Percentiles rank a stretch among this genome's conserved stretches.
Evolutionary conservation across 2,888 invertebrate species (phyloP).

Genomic region (Acrobasis repandana): DNA sequence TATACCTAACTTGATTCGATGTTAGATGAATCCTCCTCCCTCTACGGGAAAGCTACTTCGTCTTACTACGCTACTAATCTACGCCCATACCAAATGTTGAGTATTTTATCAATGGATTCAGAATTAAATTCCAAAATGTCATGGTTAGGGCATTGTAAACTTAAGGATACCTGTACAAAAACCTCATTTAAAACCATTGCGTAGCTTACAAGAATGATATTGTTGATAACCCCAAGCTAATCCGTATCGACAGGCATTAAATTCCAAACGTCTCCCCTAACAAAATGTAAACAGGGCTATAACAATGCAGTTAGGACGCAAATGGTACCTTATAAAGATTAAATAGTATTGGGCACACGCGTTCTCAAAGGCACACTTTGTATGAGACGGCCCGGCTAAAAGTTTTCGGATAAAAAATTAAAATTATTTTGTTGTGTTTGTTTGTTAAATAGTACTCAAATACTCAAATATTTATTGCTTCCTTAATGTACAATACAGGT

Average conservation of each 20-base stretch:
- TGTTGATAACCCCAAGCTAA: conserved; percentile 7
- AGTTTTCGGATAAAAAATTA: not conserved
- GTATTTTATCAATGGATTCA: too few species aligned
- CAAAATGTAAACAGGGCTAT: conserved; percentile 49
- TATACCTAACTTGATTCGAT: too few species aligned
- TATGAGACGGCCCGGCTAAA: too few species aligned
- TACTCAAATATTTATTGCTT: too few species aligned
- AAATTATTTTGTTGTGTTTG: too few species aligned
- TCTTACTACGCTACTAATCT: too few species aligned
- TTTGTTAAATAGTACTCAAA: not conserved
- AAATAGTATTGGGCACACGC: conserved; percentile 59
- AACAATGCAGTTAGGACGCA: conserved; percentile 48
- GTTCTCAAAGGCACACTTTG: conserved; percentile 67
- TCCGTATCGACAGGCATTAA: conserved; percentile 14
- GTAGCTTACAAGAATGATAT: not conserved
- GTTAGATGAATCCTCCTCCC: too few species aligned
- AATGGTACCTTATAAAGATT: conserved; percentile 63
- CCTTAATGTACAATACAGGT: too few species aligned
- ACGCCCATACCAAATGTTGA: too few species aligned
- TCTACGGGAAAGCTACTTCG: too few species aligned
- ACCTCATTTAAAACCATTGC: not conserved
- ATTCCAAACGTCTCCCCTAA: conserved; percentile 32
- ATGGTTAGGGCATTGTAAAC: too few species aligned
- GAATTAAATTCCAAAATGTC: too few species aligned
- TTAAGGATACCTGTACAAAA: not conserved